Evolutionary conservation across 1,140 invertebrate genomes (phyloP).

Genomic region (Teleogryllus occipitalis): DNA sequence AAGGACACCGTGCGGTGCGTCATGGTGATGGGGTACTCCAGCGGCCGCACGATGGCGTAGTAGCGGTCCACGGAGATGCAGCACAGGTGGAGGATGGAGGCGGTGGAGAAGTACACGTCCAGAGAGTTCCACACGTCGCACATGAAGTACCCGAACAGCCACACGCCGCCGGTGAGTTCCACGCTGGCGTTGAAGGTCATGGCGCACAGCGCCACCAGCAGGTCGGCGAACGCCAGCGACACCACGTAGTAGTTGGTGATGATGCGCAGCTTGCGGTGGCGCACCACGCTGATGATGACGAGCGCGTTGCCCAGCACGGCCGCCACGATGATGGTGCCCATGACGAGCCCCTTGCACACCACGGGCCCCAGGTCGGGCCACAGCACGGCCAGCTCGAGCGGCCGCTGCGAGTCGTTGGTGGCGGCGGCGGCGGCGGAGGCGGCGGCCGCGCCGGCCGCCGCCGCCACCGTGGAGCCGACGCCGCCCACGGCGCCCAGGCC

Average conservation of each 20-base stretch:
- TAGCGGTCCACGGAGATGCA: slow-evolving; percentile 88
- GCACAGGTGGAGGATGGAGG: slow-evolving; percentile 87
- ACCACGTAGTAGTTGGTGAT: slow-evolving; percentile 95
- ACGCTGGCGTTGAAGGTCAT: slow-evolving; percentile 94
- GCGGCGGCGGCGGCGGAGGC: slow-evolving; percentile 22
- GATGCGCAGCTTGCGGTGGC: slow-evolving; percentile 57
- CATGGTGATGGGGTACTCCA: slow-evolving; percentile 85
- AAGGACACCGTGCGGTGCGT: slow-evolving; percentile 70
- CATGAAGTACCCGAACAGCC: slow-evolving; percentile 82
- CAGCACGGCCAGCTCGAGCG: slow-evolving; percentile 33
- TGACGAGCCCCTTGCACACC: slow-evolving; percentile 63
- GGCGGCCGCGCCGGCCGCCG: background rate
- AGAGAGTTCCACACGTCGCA: slow-evolving; percentile 93
- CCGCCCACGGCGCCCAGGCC: background rate
- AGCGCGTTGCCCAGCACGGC: slow-evolving; percentile 79
- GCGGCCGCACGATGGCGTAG: slow-evolving; percentile 78
- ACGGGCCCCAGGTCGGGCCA: slow-evolving; percentile 33
- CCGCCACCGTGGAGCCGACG: slow-evolving; percentile 24
- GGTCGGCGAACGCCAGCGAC: slow-evolving; percentile 82
- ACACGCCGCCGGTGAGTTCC: slow-evolving; percentile 63
- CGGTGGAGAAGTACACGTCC: slow-evolving; percentile 92
- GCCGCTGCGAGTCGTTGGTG: slow-evolving; percentile 30
- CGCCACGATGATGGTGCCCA: slow-evolving; percentile 73
- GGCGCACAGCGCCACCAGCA: slow-evolving; percentile 82
- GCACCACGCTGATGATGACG: slow-evolving; percentile 68